phyloP scores from a whole-genome alignment of 2,888 invertebrate genomes.

The Sturmia bella region DNA sequence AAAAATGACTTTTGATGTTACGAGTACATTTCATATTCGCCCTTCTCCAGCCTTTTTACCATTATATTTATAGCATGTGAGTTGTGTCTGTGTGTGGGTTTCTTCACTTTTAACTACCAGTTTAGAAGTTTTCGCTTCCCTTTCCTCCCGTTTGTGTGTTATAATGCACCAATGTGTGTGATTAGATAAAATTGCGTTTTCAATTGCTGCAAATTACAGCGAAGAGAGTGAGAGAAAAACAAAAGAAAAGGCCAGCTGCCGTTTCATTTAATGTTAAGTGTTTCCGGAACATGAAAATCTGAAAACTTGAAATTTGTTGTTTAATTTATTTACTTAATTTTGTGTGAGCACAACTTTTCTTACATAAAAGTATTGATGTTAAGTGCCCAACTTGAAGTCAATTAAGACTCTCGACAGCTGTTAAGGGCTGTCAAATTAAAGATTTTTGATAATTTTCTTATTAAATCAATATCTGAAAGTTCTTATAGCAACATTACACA shows the following conservation, averaged over 20 bases:
- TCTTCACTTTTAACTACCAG: slow-evolving; percentile 10
- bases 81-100: slow-evolving; percentile 33
- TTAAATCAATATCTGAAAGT: no score
- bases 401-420: slow-evolving; percentile 51
- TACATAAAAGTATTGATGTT: not conserved
- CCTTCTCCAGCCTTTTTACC: slow-evolving; percentile 26
- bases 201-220: slow-evolving; percentile 49
- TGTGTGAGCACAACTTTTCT: not conserved
- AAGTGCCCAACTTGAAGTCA: slow-evolving; percentile 43
- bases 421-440: slow-evolving; percentile 25
- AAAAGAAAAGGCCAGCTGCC: slow-evolving; percentile 46
- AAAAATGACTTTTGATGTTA: slow-evolving; percentile 19
- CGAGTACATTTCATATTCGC: not conserved
- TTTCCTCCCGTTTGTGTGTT: slow-evolving; percentile 26
- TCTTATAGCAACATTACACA: no score
- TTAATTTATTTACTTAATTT: slow-evolving; percentile 1
- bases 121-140: slow-evolving; percentile 18
- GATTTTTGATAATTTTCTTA: no score
- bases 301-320: no score
- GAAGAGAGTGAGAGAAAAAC: not conserved
- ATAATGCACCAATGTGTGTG: slow-evolving; percentile 37
- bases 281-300: slow-evolving; percentile 24
- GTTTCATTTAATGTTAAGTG: slow-evolving; percentile 26
- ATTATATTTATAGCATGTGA: not conserved
- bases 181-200: slow-evolving; percentile 53